phyloP scores from a whole-genome alignment of 1,140 invertebrate genomes.

The Drosophila quadrilineata region DNA sequence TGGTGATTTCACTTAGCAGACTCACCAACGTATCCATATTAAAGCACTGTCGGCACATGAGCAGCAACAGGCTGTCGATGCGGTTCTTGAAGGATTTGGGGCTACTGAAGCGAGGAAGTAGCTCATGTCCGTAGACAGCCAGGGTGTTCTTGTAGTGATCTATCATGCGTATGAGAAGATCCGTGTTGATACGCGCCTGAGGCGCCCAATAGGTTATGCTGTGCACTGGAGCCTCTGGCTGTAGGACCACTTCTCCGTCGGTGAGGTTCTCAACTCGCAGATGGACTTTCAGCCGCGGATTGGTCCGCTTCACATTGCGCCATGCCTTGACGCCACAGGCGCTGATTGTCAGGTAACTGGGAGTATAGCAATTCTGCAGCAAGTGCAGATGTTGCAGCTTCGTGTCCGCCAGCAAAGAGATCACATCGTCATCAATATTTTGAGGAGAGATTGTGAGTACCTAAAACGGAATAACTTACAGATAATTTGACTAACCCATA shows the following conservation, averaged over 20 bases:
- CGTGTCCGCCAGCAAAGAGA: conserved; percentile 87
- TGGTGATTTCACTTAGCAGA: not conserved
- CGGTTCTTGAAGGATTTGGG: conserved; percentile 85
- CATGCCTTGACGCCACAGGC: conserved; percentile 81
- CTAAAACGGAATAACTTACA: conserved; percentile 59
- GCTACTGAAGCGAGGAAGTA: conserved; percentile 84
- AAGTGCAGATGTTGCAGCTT: conserved; percentile 88
- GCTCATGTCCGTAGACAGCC: conserved; percentile 84
- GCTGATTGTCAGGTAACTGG: conserved; percentile 82
- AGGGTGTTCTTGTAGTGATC: conserved; percentile 84
- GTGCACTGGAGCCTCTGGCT: conserved; percentile 85
- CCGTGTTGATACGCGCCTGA: conserved; percentile 83
- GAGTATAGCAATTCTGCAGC: conserved; percentile 89
- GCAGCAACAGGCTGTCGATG: conserved; percentile 85
- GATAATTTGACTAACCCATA: too few species aligned
- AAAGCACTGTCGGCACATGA: conserved; percentile 84
- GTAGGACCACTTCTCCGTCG: conserved; percentile 82
- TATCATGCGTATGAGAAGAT: conserved; percentile 82
- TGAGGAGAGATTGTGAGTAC: conserved; percentile 89
- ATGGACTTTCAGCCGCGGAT: conserved; percentile 84
- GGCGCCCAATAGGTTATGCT: conserved; percentile 87
- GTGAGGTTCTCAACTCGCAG: conserved; percentile 83
- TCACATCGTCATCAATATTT: conserved; percentile 89
- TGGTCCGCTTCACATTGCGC: conserved; percentile 83
- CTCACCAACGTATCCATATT: conserved; percentile 86